These are phyloP conservation scores for Labroides dimidiatus DNA, from an alignment of 2,797 vertebrate species.

Conservation along the genomic window DNA sequence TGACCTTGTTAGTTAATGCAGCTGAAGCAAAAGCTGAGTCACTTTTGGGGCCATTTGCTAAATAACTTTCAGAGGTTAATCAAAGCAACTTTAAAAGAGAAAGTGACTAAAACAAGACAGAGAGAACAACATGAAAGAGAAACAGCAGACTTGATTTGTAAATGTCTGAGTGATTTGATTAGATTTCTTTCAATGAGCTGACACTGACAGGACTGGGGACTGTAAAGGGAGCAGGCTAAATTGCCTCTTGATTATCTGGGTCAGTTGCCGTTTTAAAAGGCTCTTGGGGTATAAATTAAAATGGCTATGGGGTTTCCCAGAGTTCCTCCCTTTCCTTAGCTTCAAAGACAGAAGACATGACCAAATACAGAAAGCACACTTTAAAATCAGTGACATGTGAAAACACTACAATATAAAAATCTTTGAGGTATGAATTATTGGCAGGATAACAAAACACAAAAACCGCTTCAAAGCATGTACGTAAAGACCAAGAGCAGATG, in stretches of 20 bases:
- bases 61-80: not conserved
- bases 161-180: slow-evolving; percentile 5
- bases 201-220: slow-evolving; percentile 19
- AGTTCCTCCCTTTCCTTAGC: slow-evolving; percentile 8
- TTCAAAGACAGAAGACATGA: not conserved
- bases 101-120: not conserved
- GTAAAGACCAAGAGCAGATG: not conserved
- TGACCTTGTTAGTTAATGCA: slow-evolving; percentile 24
- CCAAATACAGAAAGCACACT: not conserved
- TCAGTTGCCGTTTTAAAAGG: slow-evolving; percentile 47
- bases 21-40: not conserved
- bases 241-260: slow-evolving; percentile 47
- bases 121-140: not conserved
- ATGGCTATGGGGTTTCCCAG: slow-evolving; percentile 29
- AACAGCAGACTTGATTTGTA: not conserved
- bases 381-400: not conserved
- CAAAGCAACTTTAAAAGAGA: not conserved
- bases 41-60: not conserved
- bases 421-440: not conserved
- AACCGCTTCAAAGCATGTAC: not conserved
- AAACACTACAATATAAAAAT: not conserved
- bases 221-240: slow-evolving; percentile 26
- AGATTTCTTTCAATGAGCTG: slow-evolving; percentile 22
- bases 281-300: slow-evolving; percentile 22
- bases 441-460: not conserved